Evolutionary conservation across 1,140 invertebrate genomes (phyloP).

Genomic region (Trachelipus rathkii): DNA sequence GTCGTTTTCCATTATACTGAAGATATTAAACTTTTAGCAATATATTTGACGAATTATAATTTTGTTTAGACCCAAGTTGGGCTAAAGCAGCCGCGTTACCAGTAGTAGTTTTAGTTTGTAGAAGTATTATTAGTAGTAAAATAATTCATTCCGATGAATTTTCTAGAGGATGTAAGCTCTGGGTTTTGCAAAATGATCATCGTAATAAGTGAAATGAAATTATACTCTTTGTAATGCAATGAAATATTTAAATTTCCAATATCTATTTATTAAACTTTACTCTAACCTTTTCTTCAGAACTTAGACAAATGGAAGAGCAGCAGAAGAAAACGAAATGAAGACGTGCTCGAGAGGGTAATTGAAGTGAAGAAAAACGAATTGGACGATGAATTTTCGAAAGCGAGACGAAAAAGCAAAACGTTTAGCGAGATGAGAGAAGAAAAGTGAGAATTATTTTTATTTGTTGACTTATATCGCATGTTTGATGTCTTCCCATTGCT

Average conservation of each 20-base stretch:
- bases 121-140: no score
- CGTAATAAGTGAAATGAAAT: neutral
- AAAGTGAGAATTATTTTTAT: neutral
- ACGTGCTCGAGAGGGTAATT: slow-evolving; percentile 80
- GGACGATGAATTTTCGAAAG: neutral
- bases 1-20: no score
- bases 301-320: slow-evolving; percentile 90
- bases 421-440: slow-evolving; percentile 2
- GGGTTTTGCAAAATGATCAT: neutral
- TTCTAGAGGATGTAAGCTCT: no score
- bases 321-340: slow-evolving; percentile 79
- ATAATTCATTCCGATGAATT: no score
- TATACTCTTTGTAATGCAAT: neutral
- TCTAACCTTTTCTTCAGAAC: slow-evolving; percentile 60
- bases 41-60: no score
- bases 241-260: neutral
- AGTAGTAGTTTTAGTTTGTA: no score
- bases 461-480: neutral
- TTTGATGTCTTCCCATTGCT: neutral
- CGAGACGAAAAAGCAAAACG: neutral
- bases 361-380: slow-evolving; percentile 57
- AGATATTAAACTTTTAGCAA: no score
- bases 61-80: no score
- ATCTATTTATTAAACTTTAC: neutral
- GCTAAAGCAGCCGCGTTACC: no score